phyloP scores from a whole-genome alignment of 2,113 vertebrate species.

The Tragelaphus strepsiceros region DNA sequence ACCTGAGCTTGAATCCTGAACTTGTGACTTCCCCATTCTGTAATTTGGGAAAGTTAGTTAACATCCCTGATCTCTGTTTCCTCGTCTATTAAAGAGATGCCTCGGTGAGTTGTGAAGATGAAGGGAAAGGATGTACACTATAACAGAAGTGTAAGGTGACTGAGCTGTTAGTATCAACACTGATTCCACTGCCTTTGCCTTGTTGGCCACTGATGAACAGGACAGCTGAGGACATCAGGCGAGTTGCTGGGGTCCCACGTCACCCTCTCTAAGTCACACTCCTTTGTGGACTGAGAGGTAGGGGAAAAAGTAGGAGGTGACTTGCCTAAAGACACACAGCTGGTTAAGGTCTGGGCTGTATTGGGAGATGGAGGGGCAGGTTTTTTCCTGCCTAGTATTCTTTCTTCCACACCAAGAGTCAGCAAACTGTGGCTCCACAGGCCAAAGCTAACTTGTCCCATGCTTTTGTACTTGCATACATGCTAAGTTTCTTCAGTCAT shows the following conservation, averaged over 20 bases:
- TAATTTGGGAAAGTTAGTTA: not conserved
- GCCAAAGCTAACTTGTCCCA: not conserved
- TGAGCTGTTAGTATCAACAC: not conserved
- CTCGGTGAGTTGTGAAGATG: not conserved
- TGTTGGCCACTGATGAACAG: not conserved
- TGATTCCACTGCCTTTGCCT: not conserved
- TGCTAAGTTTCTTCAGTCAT: not conserved
- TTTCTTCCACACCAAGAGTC: not conserved
- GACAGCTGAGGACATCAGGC: not conserved
- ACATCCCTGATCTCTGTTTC: not conserved
- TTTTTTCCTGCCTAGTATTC: not conserved
- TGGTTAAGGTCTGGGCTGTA: not conserved
- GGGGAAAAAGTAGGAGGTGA: not conserved
- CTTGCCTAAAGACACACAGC: not conserved
- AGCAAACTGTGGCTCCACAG: not conserved
- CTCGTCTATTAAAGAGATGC: not conserved
- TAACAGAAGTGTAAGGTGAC: not conserved
- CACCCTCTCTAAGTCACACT: not conserved
- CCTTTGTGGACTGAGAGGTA: not conserved
- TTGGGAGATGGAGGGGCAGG: not conserved
- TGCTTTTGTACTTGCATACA: not conserved
- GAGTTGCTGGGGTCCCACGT: accelerated
- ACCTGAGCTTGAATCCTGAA: not conserved
- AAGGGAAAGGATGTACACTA: not conserved
- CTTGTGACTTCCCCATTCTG: not conserved